Conservation (phyloP, 2,797 vertebrate species). For the Atherinosoma microstoma region DNA sequence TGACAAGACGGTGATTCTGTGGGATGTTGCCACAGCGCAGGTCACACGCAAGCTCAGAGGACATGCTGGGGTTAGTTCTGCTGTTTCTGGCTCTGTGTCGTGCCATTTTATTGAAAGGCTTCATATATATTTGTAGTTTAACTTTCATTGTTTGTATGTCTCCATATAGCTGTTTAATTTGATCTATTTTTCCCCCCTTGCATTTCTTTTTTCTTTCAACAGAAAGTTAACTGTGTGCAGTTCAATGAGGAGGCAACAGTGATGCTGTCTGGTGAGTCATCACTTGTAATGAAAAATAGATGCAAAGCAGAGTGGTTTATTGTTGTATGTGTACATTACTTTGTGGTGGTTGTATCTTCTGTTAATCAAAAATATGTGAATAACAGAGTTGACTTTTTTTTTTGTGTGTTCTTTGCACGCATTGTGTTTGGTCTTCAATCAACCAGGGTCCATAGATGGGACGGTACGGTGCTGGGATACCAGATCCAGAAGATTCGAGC, state of each 20-base stretch:
- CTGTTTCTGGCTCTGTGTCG: neutral
- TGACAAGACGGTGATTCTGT: constrained; percentile 91
- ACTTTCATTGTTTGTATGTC: neutral
- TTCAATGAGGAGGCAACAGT: constrained; percentile 94
- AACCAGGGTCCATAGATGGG: constrained; percentile 91
- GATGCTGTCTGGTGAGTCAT: constrained; percentile 89
- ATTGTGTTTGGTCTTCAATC: neutral
- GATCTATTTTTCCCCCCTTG: neutral
- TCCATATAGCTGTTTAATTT: neutral
- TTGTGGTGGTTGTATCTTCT: neutral
- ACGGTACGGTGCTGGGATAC: constrained; percentile 94
- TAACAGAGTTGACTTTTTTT: neutral
- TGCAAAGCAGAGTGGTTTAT: neutral
- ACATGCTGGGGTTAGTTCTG: constrained; percentile 89
- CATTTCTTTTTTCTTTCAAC: neutral
- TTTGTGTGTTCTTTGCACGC: neutral
- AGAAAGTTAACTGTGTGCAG: constrained; percentile 94
- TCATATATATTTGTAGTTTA: fast-evolving
- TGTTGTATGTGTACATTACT: neutral
- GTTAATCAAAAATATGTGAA: too few species aligned
- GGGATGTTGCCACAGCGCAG: constrained; percentile 92
- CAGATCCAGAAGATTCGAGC: constrained; percentile 87
- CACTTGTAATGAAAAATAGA: neutral
- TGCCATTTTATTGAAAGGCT: neutral
- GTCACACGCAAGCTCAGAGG: constrained; percentile 92